Evolutionary conservation across 2,888 invertebrate species (phyloP).

Genomic region (Dolomedes plantarius): DNA sequence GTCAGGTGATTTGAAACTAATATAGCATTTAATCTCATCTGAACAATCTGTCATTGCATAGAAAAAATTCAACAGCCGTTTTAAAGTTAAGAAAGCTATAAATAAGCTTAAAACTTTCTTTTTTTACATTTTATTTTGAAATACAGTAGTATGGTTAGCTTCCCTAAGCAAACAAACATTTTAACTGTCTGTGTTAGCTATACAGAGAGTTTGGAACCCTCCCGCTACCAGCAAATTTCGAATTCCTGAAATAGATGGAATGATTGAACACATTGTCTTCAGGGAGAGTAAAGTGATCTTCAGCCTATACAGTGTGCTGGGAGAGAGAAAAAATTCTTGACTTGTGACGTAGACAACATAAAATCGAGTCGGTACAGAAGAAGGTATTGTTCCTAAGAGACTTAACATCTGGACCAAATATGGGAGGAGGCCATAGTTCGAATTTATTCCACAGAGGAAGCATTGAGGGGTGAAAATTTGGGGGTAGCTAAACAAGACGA

Average conservation of each 20-base stretch:
- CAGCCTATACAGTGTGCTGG: not conserved
- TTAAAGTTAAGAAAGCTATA: no score
- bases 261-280: not conserved
- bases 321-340: not conserved
- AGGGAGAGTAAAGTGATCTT: not conserved
- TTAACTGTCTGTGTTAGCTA: no score
- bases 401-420: constrained; percentile 37
- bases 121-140: no score
- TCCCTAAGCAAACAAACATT: no score
- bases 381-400: not conserved
- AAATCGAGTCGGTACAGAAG: not conserved
- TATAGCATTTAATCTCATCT: no score
- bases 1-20: no score
- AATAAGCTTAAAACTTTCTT: no score
- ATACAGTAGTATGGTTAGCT: no score
- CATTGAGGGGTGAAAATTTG: constrained; percentile 29
- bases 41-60: no score
- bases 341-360: not conserved
- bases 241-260: not conserved
- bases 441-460: constrained; percentile 23
- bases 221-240: not conserved
- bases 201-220: no score
- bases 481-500: constrained; percentile 26
- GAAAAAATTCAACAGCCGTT: no score
- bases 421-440: constrained; percentile 25